These are phyloP conservation scores for Natrix natrix DNA, from an alignment of 2,797 vertebrate species.

Conservation along the genomic window DNA sequence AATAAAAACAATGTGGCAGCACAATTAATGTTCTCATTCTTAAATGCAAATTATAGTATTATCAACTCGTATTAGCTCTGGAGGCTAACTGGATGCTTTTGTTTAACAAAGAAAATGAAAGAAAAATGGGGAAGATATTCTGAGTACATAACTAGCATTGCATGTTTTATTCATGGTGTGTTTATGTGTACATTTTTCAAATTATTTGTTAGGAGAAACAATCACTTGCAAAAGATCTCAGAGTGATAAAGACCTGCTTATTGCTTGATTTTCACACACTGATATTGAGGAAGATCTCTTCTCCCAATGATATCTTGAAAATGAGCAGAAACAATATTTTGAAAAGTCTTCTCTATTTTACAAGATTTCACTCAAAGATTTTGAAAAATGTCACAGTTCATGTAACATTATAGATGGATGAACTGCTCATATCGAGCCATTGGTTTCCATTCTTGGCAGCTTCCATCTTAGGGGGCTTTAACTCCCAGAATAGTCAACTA, in stretches of 20 bases:
- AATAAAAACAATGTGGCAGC: conserved; percentile 48
- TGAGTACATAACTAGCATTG: conserved; percentile 41
- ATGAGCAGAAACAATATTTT: neutral
- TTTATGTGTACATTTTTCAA: conserved; percentile 65
- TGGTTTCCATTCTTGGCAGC: neutral
- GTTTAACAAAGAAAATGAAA: conserved; percentile 13
- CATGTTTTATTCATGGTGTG: conserved; percentile 66
- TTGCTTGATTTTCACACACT: conserved; percentile 49
- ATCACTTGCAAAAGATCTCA: conserved; percentile 63
- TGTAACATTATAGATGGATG: neutral
- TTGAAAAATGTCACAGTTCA: neutral
- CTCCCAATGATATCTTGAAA: conserved; percentile 56
- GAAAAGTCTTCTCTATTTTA: neutral
- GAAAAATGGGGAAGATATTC: conserved; percentile 45
- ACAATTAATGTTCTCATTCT: conserved; percentile 56
- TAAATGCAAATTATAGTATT: conserved; percentile 50
- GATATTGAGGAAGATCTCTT: conserved; percentile 41
- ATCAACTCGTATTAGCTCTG: conserved; percentile 43
- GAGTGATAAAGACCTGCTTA: conserved; percentile 61
- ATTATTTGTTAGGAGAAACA: conserved; percentile 68
- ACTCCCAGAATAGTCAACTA: neutral
- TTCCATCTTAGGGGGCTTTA: neutral
- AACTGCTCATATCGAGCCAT: neutral
- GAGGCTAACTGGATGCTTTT: conserved; percentile 40
- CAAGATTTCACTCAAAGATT: neutral